A percentile compares a stretch with the other conserved stretches of the same genome.
phyloP scores from a whole-genome alignment of 1,140 invertebrate genomes.

The Platyscapa corneri region DNA sequence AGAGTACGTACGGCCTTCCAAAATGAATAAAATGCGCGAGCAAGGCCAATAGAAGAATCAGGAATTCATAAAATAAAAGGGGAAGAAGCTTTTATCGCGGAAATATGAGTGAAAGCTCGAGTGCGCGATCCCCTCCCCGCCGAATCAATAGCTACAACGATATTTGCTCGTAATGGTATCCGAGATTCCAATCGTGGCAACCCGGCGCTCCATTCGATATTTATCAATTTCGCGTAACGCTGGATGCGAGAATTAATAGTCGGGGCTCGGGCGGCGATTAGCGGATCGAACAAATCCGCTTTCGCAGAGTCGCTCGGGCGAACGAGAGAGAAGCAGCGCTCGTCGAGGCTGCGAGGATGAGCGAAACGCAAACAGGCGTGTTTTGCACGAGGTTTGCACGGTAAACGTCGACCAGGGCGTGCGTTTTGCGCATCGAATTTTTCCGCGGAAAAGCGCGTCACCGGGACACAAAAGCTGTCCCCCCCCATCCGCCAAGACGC shows the following conservation, averaged over 20 bases:
- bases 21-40: background rate
- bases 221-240: background rate
- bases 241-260: background rate
- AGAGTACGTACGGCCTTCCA: background rate
- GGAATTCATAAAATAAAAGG: background rate
- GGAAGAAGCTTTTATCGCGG: no score
- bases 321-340: background rate
- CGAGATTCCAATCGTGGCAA: no score
- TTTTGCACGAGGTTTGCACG: background rate
- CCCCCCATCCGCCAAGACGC: background rate
- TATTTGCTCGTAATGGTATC: background rate
- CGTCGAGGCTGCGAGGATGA: no score
- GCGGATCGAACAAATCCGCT: background rate
- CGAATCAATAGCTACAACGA: no score
- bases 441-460: constrained; percentile 28
- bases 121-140: no score
- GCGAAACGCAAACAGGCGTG: background rate
- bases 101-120: no score
- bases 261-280: background rate
- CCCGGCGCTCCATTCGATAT: background rate
- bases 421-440: background rate
- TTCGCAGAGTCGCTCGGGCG: background rate
- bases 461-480: background rate
- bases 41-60: background rate
- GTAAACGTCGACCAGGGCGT: no score